phyloP scores from a whole-genome alignment of 2,797 vertebrate species.

The Gambelia wislizenii region DNA sequence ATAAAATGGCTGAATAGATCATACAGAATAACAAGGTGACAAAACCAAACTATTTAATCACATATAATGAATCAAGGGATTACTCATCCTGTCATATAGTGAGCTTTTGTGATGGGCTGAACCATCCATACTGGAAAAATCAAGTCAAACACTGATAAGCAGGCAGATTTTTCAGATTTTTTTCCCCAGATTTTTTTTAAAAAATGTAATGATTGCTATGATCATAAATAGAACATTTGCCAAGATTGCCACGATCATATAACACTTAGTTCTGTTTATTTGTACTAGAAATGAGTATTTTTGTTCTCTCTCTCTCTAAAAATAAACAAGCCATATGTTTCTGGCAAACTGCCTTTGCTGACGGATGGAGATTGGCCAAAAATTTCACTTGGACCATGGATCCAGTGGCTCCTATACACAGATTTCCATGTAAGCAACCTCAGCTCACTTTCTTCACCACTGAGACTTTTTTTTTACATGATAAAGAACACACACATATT shows the following conservation, averaged over 20 bases:
- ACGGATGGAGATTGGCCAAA: not conserved
- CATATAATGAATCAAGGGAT: not conserved
- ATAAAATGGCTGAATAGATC: not conserved
- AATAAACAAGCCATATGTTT: not conserved
- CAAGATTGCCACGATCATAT: not conserved
- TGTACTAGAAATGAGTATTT: not conserved
- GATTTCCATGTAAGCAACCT: not conserved
- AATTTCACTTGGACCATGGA: not conserved
- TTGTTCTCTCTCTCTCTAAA: not conserved
- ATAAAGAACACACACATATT: slow-evolving; percentile 2
- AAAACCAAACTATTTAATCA: not conserved
- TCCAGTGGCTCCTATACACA: not conserved
- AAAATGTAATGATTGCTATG: too few relatives aligned
- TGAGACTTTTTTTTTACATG: slow-evolving; percentile 13
- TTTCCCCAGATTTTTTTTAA: too few relatives aligned
- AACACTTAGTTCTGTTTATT: not conserved
- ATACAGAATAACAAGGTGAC: not conserved
- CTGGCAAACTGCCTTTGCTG: not conserved
- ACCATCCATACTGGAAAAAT: not conserved
- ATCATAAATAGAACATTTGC: too few relatives aligned
- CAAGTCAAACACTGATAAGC: not conserved
- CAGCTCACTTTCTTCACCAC: not conserved
- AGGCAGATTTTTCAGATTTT: not conserved
- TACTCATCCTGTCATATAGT: not conserved
- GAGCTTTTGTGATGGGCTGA: not conserved